Base-by-base conservation (phyloP, 2,113 vertebrate genomes). In the Eurypyga helias region DNA sequence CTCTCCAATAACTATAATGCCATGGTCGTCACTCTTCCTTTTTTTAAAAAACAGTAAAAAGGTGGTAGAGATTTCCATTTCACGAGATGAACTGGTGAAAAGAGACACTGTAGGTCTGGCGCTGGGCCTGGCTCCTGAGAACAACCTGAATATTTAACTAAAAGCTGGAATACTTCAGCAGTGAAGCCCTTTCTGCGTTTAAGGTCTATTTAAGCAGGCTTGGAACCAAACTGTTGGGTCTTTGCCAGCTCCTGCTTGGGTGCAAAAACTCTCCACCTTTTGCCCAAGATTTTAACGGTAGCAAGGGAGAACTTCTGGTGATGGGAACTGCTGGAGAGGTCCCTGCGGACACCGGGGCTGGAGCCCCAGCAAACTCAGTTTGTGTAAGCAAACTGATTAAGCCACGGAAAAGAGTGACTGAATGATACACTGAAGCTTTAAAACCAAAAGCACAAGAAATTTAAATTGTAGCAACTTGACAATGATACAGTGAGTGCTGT, bases 341-440 rank as follows among this genome's bases (percentile, higher is more conserved):
- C 72, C 65, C 43, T 75, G 33, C 1, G 4, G 45, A 66, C 61
- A 87, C 21, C 15, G 13, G 20, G 13, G 20, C 66, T 52, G 57
- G 36, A 52, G 29, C 13, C 16, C 34, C 85, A 12, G 6, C 1
- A 4, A 81, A 20, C 34, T 28, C 0, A 0, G 28, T 49, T 87
- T 75, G 43, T 26, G 21, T 31, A 73, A 73, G 52, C 17, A 66
- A 76, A 49, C 15, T 0, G 4, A 64, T 31, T 17, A 51, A 72
- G 24, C 51, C 33, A 13, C 5, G 33, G 70, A 77, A 61, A 77
- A 77, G 12, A 41, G 43, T 0, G 5, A 38, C 21, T 8, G 46
- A 89, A 78, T 3, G 14, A 82, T 12, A 62, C 0, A 1, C 29
- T 51, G 12, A 41, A n/a, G 24, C 52, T 72, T 62, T 51, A 45